A percentile compares a stretch with the other conserved stretches of the same genome.
These are phyloP conservation scores for Drosophila quadrilineata DNA, from an alignment of 1,140 invertebrate species.

Conservation along the genomic window DNA sequence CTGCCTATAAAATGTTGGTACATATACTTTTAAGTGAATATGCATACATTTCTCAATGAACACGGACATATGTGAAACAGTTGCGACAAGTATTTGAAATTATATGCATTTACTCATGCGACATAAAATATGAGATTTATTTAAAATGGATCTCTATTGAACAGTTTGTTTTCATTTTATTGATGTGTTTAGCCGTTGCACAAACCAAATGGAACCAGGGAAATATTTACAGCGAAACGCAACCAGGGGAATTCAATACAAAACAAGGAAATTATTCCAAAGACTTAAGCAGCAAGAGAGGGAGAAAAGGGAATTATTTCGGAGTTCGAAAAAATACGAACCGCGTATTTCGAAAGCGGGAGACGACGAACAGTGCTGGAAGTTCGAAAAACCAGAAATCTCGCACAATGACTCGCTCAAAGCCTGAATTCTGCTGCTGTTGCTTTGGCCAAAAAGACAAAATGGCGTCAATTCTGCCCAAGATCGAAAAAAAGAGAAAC, in stretches of 20 bases:
- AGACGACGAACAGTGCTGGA: constrained; percentile 10
- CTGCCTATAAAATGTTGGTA: neutral
- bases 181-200: no score
- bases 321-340: constrained; percentile 10
- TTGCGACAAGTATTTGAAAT: no score
- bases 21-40: no score
- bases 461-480: constrained; percentile 52
- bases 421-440: neutral
- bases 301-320: constrained; percentile 30
- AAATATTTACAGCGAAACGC: no score
- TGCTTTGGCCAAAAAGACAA: constrained; percentile 40
- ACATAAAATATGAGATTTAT: no score
- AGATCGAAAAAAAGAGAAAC: constrained; percentile 46
- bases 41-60: no score
- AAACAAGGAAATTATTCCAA: neutral
- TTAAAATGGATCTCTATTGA: no score
- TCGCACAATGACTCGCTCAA: constrained; percentile 16
- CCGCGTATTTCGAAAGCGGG: constrained; percentile 33
- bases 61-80: no score
- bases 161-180: no score
- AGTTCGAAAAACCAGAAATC: constrained; percentile 63
- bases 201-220: no score
- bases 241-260: no score
- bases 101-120: no score
- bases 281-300: neutral